Evolutionary conservation across 2,888 invertebrate genomes (phyloP).

Genomic region (Drosophila setosimentum): DNA sequence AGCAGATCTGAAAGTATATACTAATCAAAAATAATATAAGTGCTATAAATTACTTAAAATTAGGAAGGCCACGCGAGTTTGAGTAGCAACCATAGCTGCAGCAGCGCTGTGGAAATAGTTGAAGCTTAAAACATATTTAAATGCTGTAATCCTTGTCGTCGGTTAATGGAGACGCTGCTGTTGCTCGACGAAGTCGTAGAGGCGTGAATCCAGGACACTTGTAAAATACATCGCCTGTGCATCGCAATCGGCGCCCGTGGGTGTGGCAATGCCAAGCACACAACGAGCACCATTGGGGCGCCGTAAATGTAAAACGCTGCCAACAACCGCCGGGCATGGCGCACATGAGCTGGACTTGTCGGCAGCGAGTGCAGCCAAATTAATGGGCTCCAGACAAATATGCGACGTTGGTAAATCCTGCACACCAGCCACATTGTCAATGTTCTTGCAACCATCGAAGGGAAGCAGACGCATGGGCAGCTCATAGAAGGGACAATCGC

Average conservation of each 20-base stretch:
- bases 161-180: background rate
- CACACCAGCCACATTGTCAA: slow-evolving; percentile 29
- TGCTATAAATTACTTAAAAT: slow-evolving; percentile 12
- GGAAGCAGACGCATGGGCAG: slow-evolving; percentile 67
- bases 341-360: slow-evolving; percentile 39
- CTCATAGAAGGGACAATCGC: slow-evolving; percentile 65
- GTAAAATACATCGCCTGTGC: slow-evolving; percentile 55
- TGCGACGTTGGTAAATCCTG: slow-evolving; percentile 42
- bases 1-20: slow-evolving; percentile 3
- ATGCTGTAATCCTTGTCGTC: background rate
- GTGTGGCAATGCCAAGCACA: slow-evolving; percentile 66
- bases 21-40: background rate
- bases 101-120: slow-evolving; percentile 1
- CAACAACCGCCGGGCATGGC: slow-evolving; percentile 53
- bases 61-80: background rate
- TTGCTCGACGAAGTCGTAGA: slow-evolving; percentile 53
- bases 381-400: slow-evolving; percentile 45
- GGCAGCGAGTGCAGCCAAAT: background rate
- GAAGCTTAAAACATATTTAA: background rate
- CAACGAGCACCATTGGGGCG: slow-evolving; percentile 60
- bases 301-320: slow-evolving; percentile 62
- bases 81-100: background rate
- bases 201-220: slow-evolving; percentile 38
- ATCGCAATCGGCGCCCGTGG: slow-evolving; percentile 53
- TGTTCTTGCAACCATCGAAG: slow-evolving; percentile 36